Base-by-base conservation (phyloP, 1,140 invertebrate species). In the Helicoverpa zea region DNA sequence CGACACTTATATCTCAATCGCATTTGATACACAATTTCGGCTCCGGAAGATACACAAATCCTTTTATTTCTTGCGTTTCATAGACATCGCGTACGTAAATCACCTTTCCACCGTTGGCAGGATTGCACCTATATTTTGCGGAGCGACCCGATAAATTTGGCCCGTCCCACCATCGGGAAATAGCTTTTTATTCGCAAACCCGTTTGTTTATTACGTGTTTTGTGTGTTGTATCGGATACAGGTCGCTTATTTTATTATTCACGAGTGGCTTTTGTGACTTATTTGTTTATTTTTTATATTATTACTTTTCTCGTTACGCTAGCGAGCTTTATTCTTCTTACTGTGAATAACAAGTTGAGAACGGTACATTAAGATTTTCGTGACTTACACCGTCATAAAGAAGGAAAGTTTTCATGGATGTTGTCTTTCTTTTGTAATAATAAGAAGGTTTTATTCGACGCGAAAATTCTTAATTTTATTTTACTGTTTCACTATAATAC, bases 121-220 rank as follows among this genome's bases (percentile, higher is more conserved):
- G 83, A 87, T 86, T 85, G 87, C 85, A 84, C 84, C 83, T 87
- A 88, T 90, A 88, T 88, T 88, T 89, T 79, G 85, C 79, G 80
- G 89, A 87, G 84, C 83, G 83, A 83, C 80, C 74, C 88, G 80
- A 91, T 91, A 90, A 90, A 91, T 90, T 91, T 88, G 79, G 78
- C 75, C 84, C 81, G 83, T 84, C 43, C 76, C 52, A 82, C 81
- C 85, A 84, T 86, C 82, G 85, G 84, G 86, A 86, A 89, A 89
- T 88, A 84, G 84, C 87, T 83, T 90, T 91, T 91, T 91, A 90
- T 91, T 89, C 87, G 87, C 84, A 87, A 85, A 86, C 81, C 73
- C 84, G 86, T 82, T 88, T 85, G 86, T 89, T 88, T 90, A 86
- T 89, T 87, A 89, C 86, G 78, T 87, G 83, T 87, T 87, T 86